phyloP scores from a whole-genome alignment of 2,113 vertebrate species.

The Periophthalmodon schlosseri region DNA sequence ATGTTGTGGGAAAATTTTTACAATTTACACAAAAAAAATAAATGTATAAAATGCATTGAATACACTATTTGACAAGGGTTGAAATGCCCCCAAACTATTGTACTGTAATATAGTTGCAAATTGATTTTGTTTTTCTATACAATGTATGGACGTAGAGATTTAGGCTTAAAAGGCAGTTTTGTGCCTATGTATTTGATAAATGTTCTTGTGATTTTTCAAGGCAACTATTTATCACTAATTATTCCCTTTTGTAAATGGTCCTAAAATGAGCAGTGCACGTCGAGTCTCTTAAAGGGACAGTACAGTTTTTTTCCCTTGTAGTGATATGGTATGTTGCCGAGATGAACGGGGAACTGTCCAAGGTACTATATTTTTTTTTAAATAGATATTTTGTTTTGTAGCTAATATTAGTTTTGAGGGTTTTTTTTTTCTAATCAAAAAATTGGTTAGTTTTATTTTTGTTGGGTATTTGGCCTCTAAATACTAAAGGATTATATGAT shows the following conservation, averaged over 20 bases:
- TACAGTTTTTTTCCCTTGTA: neutral
- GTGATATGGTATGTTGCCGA: neutral
- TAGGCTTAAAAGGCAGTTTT: slow-evolving; percentile 63
- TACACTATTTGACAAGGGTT: slow-evolving; percentile 36
- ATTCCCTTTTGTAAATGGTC: slow-evolving; percentile 37
- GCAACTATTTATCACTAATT: slow-evolving; percentile 31
- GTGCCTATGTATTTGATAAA: slow-evolving; percentile 68
- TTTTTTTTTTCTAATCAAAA: no score
- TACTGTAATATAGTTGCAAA: slow-evolving; percentile 62
- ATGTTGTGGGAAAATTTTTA: slow-evolving; percentile 42
- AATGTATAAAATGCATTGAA: slow-evolving; percentile 40
- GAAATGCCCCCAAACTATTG: slow-evolving; percentile 21
- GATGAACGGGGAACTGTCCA: neutral
- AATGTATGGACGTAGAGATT: slow-evolving; percentile 39
- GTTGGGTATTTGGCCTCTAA: no score
- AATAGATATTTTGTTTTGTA: neutral
- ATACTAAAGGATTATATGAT: no score
- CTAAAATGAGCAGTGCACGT: slow-evolving; percentile 20
- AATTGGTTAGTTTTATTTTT: no score
- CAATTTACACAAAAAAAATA: slow-evolving; percentile 35
- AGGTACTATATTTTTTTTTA: neutral
- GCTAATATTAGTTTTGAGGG: neutral
- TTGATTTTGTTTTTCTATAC: slow-evolving; percentile 43
- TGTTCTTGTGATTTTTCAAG: slow-evolving; percentile 64
- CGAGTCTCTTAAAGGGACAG: neutral